Evolutionary conservation across 2,888 invertebrate species (phyloP).

Genomic region (Dryocosmus kuriphilus): DNA sequence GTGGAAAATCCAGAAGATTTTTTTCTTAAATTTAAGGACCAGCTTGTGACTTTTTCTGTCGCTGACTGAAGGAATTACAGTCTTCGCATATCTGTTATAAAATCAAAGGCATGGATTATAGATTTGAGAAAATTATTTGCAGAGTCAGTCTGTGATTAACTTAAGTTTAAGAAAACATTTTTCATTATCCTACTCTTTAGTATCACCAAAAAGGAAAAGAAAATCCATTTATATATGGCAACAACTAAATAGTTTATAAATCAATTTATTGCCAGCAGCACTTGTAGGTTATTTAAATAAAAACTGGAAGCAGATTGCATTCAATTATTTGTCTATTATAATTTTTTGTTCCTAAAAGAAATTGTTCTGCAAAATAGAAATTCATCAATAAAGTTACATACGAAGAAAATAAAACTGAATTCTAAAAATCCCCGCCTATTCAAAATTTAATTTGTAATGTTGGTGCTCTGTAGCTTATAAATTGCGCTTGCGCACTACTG

Average conservation of each 20-base stretch:
- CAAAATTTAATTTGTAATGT: neutral
- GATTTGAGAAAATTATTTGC: neutral
- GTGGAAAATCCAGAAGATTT: slow-evolving; percentile 61
- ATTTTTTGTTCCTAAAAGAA: neutral
- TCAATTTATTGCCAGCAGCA: neutral
- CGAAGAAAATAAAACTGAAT: too few species aligned
- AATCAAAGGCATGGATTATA: neutral
- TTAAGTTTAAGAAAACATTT: neutral
- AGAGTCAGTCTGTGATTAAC: neutral
- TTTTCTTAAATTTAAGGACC: neutral
- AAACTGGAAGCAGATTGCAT: neutral
- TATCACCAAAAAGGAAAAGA: neutral
- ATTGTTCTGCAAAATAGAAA: too few species aligned
- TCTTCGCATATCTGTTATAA: neutral
- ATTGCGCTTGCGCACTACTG: neutral
- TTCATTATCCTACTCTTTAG: neutral
- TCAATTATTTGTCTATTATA: neutral
- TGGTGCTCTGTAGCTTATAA: neutral
- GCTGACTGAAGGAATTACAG: neutral
- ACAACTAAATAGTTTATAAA: neutral
- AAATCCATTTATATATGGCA: neutral
- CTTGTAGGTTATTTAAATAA: neutral
- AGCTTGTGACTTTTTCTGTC: neutral
- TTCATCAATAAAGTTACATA: too few species aligned
- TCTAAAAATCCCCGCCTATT: neutral